A percentile compares a stretch with the other conserved stretches of the same genome.
Evolutionary conservation across 92 coral and sea anemone species (phyloP).

Genomic region (Pocillopora meandrina): DNA sequence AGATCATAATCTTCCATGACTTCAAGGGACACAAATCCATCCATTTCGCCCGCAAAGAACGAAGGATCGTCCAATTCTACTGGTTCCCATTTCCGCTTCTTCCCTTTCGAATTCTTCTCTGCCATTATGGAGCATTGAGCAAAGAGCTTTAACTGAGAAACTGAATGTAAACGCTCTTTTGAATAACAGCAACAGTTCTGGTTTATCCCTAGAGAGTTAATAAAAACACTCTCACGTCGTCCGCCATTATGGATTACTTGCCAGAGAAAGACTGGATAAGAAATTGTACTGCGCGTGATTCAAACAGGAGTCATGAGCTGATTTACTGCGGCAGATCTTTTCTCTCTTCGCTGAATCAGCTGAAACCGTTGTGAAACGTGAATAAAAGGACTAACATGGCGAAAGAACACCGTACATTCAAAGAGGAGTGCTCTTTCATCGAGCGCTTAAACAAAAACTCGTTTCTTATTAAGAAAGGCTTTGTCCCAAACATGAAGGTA

Average conservation of each 20-base stretch:
- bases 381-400: constrained; percentile 5
- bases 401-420: constrained; percentile 65
- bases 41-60: too few species aligned
- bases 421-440: constrained; percentile 84
- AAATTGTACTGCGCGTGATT: constrained; percentile 13
- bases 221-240: neutral
- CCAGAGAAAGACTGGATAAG: constrained; percentile 28
- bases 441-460: constrained; percentile 76
- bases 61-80: constrained; percentile 77
- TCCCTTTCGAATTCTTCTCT: constrained; percentile 44
- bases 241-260: constrained; percentile 60
- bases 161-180: neutral
- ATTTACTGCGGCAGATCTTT: neutral
- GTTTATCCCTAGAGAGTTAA: neutral
- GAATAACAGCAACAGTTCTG: neutral
- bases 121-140: constrained; percentile 29
- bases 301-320: neutral
- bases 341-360: neutral
- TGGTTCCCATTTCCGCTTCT: constrained; percentile 86
- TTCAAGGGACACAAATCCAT: constrained; percentile 93
- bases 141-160: neutral
- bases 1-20: constrained; percentile 70
- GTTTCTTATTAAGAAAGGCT: constrained; percentile 91
- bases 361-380: neutral
- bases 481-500: constrained; percentile 97